Evolutionary conservation across 1,140 invertebrate genomes (phyloP), one percentile per base, ranked within the genome.

Genomic region (Ostrea edulis): DNA sequence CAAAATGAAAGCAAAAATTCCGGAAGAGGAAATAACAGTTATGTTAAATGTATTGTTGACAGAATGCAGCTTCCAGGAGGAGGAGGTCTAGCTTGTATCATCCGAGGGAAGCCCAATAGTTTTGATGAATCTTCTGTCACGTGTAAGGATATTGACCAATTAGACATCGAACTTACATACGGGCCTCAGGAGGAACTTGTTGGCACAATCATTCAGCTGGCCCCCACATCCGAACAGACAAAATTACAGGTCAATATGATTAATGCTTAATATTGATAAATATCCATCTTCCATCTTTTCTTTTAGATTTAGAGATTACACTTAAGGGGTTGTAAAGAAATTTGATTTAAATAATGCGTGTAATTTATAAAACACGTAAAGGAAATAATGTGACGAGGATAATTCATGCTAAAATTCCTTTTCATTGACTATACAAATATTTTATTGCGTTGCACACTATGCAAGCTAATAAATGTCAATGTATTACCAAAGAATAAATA

Each of bases 121-220:
- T 92, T 92, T 53, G 85, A 89, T 8, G 35, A 62, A 35, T 71
- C 71, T 22, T 65, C 88, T 29, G 58, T 92, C 52, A 82, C 29
- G 25, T 91, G 86, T 88, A 77, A 89, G 71, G 65, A 82, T 4
- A 53, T 92, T 9, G 83, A 89, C 25, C 90, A 91, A 29, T 52
- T 88, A 14, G 82, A 89, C 2, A 55, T 58, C 22, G 35, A 84
- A n/a, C 65, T 92, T 22, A 84, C 52, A 51, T 93, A 91, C 68
- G 86, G 86, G 9, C 52, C 85, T 20, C 89, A 92, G n/a, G 92
- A 92, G 71, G 91, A 93, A 77, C 90, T 93, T 5, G 88, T 93
- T 82, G 91, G 91, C 82, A 65, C 71, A 52, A 87, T 93, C 51
- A 52, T 93, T 20, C 83, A 86, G 14, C 25, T 93, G 11, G 89